These are phyloP conservation scores for Gryllus bimaculatus DNA, from an alignment of 1,140 invertebrate species.

Conservation along the genomic window DNA sequence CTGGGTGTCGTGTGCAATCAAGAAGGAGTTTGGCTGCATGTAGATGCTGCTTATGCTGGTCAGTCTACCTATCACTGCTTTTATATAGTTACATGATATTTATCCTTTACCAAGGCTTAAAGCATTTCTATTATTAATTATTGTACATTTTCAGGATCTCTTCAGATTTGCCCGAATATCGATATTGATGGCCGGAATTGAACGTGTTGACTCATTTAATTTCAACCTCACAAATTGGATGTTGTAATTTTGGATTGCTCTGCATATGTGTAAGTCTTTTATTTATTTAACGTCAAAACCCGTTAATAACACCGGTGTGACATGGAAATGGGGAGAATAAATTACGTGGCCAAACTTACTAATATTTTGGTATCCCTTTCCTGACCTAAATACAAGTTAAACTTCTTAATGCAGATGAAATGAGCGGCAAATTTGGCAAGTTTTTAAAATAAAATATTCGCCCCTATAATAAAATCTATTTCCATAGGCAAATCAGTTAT, in stretches of 20 bases:
- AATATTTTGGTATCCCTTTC: no score
- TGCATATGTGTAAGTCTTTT: conserved; percentile 61
- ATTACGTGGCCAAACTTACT: no score
- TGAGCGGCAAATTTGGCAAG: no score
- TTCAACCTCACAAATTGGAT: conserved; percentile 97
- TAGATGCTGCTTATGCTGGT: conserved; percentile 83
- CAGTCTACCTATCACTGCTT: background rate
- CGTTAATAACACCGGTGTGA: no score
- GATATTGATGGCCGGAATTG: conserved; percentile 81
- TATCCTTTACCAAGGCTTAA: background rate
- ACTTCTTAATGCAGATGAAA: no score
- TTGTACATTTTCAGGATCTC: conserved; percentile 47
- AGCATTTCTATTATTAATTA: background rate
- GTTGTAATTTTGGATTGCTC: conserved; percentile 94
- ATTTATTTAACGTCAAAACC: no score
- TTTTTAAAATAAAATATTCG: no score
- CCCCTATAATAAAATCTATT: no score
- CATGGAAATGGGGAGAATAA: no score
- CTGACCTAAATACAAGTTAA: no score
- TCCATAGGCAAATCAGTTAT: no score
- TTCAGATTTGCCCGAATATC: conserved; percentile 93
- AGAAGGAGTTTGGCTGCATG: conserved; percentile 68
- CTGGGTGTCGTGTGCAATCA: conserved; percentile 69
- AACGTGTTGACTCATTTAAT: conserved; percentile 84
- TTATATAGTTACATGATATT: background rate